These are phyloP conservation scores for Junonia oenone DNA, from an alignment of 2,888 invertebrate species.

Conservation along the genomic window DNA sequence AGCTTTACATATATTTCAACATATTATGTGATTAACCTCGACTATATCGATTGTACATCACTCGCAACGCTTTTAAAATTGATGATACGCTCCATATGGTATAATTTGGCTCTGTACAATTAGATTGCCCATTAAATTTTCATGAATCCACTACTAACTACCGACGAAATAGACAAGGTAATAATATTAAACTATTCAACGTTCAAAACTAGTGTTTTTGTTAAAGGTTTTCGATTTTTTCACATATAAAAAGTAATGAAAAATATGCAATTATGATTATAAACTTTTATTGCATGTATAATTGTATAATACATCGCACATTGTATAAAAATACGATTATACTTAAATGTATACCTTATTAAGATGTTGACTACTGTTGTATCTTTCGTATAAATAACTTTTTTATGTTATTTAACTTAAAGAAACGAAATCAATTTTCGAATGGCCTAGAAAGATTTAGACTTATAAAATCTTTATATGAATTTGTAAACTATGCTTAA, in stretches of 20 bases:
- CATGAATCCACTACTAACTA: constrained; percentile 10
- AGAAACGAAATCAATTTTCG: constrained; percentile 19
- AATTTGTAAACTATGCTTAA: constrained; percentile 32
- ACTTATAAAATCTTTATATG: constrained; percentile 3
- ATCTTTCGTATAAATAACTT: not conserved
- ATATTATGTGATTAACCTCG: constrained; percentile 13
- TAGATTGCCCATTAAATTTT: constrained; percentile 20
- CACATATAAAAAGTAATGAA: not conserved
- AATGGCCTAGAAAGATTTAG: constrained; percentile 35
- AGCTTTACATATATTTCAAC: not conserved
- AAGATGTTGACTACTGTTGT: constrained; percentile 19
- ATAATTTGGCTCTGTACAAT: constrained; percentile 23
- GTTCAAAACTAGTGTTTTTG: not conserved
- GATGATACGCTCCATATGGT: constrained; percentile 18
- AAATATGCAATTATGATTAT: not conserved
- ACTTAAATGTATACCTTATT: constrained; percentile 9
- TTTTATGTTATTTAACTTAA: not conserved
- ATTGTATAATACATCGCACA: constrained; percentile 3
- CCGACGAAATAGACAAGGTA: not conserved
- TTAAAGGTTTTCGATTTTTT: not conserved
- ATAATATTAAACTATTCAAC: not conserved
- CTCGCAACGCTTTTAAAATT: constrained; percentile 24
- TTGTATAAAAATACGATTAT: not conserved
- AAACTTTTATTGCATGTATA: constrained; percentile 5
- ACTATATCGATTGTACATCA: constrained; percentile 23